phyloP scores from a whole-genome alignment of 2,113 vertebrate genomes.

The Siniperca knerii region DNA sequence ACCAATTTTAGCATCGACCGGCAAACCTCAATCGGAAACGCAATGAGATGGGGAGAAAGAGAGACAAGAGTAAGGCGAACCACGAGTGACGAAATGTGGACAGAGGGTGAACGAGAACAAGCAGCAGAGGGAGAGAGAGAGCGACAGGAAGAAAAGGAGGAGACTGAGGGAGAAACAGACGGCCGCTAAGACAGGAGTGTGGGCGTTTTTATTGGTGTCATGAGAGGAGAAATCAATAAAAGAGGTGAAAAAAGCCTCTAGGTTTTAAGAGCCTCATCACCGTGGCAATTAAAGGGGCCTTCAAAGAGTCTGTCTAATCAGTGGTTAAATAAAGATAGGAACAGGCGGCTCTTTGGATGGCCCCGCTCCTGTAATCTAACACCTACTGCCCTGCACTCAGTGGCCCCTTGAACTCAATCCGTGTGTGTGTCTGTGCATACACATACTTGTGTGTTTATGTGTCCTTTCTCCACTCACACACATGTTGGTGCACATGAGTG shows the following conservation, averaged over 20 bases:
- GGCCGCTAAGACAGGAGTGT: slow-evolving; percentile 38
- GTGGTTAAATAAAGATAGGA: slow-evolving; percentile 81
- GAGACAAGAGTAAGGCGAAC: neutral
- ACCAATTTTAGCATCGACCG: neutral
- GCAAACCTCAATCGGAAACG: slow-evolving; percentile 5
- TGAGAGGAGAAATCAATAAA: slow-evolving; percentile 81
- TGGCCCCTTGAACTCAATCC: slow-evolving; percentile 70
- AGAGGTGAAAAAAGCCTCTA: slow-evolving; percentile 69
- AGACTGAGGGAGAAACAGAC: slow-evolving; percentile 44
- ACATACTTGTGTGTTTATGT: slow-evolving; percentile 60
- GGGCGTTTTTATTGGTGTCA: slow-evolving; percentile 78
- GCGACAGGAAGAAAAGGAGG: slow-evolving; percentile 22
- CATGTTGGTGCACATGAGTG: slow-evolving; percentile 42
- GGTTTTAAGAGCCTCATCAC: slow-evolving; percentile 74
- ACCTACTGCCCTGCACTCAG: slow-evolving; percentile 75
- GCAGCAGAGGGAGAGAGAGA: slow-evolving; percentile 28
- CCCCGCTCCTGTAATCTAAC: slow-evolving; percentile 80
- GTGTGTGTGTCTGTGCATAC: slow-evolving; percentile 32
- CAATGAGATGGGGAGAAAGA: neutral
- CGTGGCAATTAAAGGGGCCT: slow-evolving; percentile 78
- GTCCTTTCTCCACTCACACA: slow-evolving; percentile 51
- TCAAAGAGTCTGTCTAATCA: slow-evolving; percentile 81
- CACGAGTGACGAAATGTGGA: slow-evolving; percentile 21
- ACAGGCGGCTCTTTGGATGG: slow-evolving; percentile 76
- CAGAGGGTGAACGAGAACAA: slow-evolving; percentile 15